Evolutionary conservation across 2,113 vertebrate genomes (phyloP).

Genomic region (Sylvicapra grimmia): DNA sequence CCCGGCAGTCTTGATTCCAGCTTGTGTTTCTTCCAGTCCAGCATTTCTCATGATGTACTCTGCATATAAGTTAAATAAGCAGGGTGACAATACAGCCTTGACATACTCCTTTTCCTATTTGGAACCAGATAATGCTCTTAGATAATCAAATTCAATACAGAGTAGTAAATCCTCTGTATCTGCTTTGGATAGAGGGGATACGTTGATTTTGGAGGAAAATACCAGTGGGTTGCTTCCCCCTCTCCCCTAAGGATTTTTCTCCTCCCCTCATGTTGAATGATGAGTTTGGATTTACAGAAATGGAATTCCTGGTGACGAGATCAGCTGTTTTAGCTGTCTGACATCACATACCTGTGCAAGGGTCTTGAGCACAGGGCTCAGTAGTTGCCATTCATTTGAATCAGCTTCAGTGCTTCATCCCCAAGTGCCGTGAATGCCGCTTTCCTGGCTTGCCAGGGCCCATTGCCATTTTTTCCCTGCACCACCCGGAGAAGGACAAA

Average conservation of each 20-base stretch:
- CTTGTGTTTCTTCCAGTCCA: too few relatives aligned
- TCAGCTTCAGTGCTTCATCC: not conserved
- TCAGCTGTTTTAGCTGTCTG: not conserved
- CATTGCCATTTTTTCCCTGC: not conserved
- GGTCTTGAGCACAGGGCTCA: not conserved
- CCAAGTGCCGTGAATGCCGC: not conserved
- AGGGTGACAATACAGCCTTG: too few relatives aligned
- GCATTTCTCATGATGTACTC: too few relatives aligned
- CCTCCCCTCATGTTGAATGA: not conserved
- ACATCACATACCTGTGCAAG: not conserved
- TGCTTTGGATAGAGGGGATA: not conserved
- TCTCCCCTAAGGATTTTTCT: not conserved
- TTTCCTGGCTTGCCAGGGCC: not conserved
- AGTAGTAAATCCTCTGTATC: not conserved
- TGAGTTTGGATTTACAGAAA: not conserved
- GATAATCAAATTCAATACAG: not conserved
- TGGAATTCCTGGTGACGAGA: not conserved
- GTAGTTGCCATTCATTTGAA: not conserved
- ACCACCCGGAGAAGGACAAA: not conserved
- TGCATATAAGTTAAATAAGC: too few relatives aligned
- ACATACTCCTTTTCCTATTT: too few relatives aligned
- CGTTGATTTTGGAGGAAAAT: not conserved
- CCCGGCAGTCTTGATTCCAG: too few relatives aligned
- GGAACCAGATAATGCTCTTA: not conserved
- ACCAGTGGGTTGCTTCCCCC: not conserved